Evolutionary conservation across 2,888 invertebrate species (phyloP).

Genomic region (Apomyelois bistriatella): DNA sequence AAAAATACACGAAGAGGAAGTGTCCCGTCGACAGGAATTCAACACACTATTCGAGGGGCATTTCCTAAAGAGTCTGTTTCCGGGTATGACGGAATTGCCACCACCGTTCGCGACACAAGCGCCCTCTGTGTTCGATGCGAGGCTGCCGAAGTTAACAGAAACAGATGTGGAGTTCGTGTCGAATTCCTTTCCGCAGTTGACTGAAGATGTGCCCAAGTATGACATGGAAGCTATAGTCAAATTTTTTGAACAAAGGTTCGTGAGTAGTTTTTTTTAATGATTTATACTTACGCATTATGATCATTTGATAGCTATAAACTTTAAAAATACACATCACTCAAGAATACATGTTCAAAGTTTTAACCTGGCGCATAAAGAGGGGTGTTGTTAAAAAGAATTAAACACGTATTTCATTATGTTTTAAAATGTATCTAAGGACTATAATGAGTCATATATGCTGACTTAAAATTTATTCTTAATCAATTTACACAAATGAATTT

Average conservation of each 20-base stretch:
- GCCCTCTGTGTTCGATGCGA: slow-evolving; percentile 87
- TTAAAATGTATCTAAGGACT: too few species aligned
- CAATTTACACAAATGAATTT: too few species aligned
- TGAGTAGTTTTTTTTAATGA: not conserved
- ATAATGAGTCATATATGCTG: too few species aligned
- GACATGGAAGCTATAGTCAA: slow-evolving; percentile 85
- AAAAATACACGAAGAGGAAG: slow-evolving; percentile 91
- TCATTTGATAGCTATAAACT: too few species aligned
- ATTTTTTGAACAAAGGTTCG: slow-evolving; percentile 83
- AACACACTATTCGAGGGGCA: slow-evolving; percentile 89
- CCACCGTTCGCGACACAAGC: slow-evolving; percentile 90
- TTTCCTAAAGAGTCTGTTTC: slow-evolving; percentile 91
- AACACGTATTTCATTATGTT: too few species aligned
- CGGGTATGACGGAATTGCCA: slow-evolving; percentile 93
- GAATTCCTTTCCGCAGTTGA: slow-evolving; percentile 83
- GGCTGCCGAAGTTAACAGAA: slow-evolving; percentile 82
- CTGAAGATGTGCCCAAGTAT: slow-evolving; percentile 82
- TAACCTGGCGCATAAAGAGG: too few species aligned
- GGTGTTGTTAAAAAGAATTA: too few species aligned
- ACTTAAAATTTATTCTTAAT: too few species aligned
- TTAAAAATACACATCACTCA: too few species aligned
- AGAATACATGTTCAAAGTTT: too few species aligned
- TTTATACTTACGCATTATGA: too few species aligned
- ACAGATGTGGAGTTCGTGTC: slow-evolving; percentile 83
- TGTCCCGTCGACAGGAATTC: slow-evolving; percentile 88